Evolutionary conservation across 1,140 invertebrate species (phyloP), one percentile per base, ranked within the genome.

Genomic region (Drosophila cardini): DNA sequence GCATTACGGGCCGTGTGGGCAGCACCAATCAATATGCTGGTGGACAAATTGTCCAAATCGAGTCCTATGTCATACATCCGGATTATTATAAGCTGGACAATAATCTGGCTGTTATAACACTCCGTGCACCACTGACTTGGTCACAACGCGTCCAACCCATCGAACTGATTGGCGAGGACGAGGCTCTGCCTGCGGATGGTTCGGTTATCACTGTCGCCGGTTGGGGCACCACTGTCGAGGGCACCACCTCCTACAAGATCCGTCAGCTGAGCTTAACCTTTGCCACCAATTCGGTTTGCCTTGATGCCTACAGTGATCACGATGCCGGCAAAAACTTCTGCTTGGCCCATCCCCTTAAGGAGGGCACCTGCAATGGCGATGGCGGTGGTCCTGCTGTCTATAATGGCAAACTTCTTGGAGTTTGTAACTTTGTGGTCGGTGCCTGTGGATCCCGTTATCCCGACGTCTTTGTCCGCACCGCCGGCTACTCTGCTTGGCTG

Each of bases 101-200:
- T 68, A 94, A 94, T 72, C 75, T 95, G 36, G 93, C 92, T 13
- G 69, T 94, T 2, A 56, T 94, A 9, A 77, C 52, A 64, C 46
- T 89, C 7, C 73, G 15, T n/a, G 9, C 62, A 0, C 11, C 76
- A 0, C 13, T 87, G 8, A 0, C 1, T n/a, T 87, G 43, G 36
- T 77, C 84, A 0, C 46, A 72, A 0, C 78, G 90, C 18, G 78
- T 74, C 5, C 7, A 57, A 10, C 38, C 60, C 4, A 61, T 90
- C 11, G 30, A 57, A 9, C 52, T 85, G 65, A 61, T 62, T 15
- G 80, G 11, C 4, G 18, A n/a, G 1, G 53, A 46, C 0, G 71
- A 53, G n/a, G 38, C 61, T 0, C 18, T 76, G 40, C 86, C 90
- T 4, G 55, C 53, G 6, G 61, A 21, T 21, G 81, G 84, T 2